Base-by-base conservation (phyloP, 1,140 invertebrate genomes). In the Pararge aegeria region DNA sequence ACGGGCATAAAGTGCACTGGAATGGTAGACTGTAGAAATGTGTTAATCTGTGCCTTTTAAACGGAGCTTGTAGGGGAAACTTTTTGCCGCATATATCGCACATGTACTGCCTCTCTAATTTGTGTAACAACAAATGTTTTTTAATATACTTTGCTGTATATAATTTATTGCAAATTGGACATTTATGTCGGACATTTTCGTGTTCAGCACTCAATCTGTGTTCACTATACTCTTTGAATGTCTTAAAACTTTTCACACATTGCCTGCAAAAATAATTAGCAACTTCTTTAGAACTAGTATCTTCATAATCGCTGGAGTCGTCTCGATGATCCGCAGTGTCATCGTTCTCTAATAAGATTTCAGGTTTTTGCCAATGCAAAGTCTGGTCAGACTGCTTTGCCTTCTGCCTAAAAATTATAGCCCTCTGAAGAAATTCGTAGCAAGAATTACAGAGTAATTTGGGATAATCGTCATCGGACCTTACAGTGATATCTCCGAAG, bases 21-120 rank as follows among this genome's bases (percentile, higher is more conserved):
- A 78, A 88, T 21, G 85, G 85, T 10, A 89, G 50, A 18, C 80
- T 68, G 38, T 75, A 71, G 57, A 82, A 85, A 66, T 89, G 87
- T 30, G 76, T 88, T 0, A 77, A 24, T 52, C 82, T 56, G 29
- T 89, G 87, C 12, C 80, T 57, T n/a, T 72, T 64, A 42, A 89
- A 84, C 5, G 75, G 75, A 0, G 73, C 75, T 21, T 80, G 71
- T 1, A 80, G 50, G 18, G 68, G 62, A 61, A 89, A 87, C 15
- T 79, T 78, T 55, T 87, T 89, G 0, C 87, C 87, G 72, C 87
- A 89, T 42, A 89, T 73, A 68, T 89, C 85, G 73, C 84, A 89
- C 53, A 88, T 73, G 37, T 70, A 81, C 24, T 67, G 58, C 20
- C 63, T 57, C 5, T 76, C 72, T 13, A 58, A 44, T 50, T 73